Evolutionary conservation across 2,888 invertebrate genomes (phyloP), one percentile per base, ranked within the genome.

Genomic region (Metopia argyrocephala): DNA sequence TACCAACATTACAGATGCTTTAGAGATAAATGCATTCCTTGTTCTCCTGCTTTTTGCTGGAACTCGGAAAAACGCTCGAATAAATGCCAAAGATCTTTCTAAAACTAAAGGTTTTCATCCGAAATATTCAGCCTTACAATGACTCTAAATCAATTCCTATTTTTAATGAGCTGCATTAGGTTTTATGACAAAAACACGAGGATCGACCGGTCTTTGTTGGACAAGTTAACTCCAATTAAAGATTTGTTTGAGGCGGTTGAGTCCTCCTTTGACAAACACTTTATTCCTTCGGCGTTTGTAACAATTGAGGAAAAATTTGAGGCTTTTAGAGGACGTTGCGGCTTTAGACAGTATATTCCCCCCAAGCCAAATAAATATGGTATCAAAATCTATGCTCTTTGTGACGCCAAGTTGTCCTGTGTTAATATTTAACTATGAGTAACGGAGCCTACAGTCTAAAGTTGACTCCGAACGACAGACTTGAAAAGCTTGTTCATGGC

Each of bases 321-420:
- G 71, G 83, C 79, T 38, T 86, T 87, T 79, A 56, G 85, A 78
- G 85, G 85, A 27, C 78, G 84, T 27, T 88, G 88, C 65, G 21
- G 62, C 18, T 86, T 87, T 83, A 65, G 84, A 27, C 85, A 87
- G 76, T 89, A 87, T 71, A 87, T 87, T 18, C 86, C 86, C 9
- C 84, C 84, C 27, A 82, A 82, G 45, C 80, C 71, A 28, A 75
- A 70, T 62, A 81, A 76, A 82, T 71, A 76, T 78, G 85, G 85
- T 0, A 83, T 87, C 9, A 86, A 88, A 83, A 79, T 86, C 18
- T 84, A 78, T 65, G 85, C 86, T 6, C 48, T 85, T 31, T 78
- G 71, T 62, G 86, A 86, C 80, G 84, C 7, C 75, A 82, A 56
- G 50, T 75, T 82, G 5, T 84, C 64, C 64, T 84, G 86, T 79